Conservation (phyloP, 2,888 invertebrate species). For the Bruchidius siliquastri region DNA sequence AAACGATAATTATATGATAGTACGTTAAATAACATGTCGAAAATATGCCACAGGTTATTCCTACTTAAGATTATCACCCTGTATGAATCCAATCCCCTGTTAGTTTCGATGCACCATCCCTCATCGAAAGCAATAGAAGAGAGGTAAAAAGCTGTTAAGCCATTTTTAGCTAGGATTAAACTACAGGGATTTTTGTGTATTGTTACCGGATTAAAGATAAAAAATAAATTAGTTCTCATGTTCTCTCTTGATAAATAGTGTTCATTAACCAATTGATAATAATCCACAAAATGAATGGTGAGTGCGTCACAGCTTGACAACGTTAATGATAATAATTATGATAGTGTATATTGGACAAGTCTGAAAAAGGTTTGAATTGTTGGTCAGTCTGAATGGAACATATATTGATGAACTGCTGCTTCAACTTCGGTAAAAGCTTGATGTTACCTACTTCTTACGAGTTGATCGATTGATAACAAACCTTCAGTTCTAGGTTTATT, state of each 20-base stretch:
- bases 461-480: too few species aligned
- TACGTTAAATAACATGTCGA: too few species aligned
- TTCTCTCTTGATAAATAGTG: background rate
- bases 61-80: background rate
- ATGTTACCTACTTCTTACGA: too few species aligned
- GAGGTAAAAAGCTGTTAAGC: slow-evolving; percentile 20
- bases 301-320: background rate
- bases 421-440: too few species aligned
- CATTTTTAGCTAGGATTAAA: slow-evolving; percentile 9
- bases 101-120: slow-evolving; percentile 12
- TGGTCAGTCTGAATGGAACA: too few species aligned
- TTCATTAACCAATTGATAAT: background rate
- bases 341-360: too few species aligned
- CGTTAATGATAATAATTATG: background rate
- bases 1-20: too few species aligned
- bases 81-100: background rate
- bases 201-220: background rate
- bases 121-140: slow-evolving; percentile 16
- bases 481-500: too few species aligned
- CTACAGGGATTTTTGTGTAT: slow-evolving; percentile 8
- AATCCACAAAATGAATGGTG: too few species aligned
- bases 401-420: too few species aligned
- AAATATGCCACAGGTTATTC: too few species aligned
- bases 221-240: background rate
- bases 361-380: too few species aligned